A percentile compares a stretch with the other conserved stretches of the same genome.
Evolutionary conservation across 2,797 vertebrate genomes (phyloP).

Genomic region (Taenioides sp.): DNA sequence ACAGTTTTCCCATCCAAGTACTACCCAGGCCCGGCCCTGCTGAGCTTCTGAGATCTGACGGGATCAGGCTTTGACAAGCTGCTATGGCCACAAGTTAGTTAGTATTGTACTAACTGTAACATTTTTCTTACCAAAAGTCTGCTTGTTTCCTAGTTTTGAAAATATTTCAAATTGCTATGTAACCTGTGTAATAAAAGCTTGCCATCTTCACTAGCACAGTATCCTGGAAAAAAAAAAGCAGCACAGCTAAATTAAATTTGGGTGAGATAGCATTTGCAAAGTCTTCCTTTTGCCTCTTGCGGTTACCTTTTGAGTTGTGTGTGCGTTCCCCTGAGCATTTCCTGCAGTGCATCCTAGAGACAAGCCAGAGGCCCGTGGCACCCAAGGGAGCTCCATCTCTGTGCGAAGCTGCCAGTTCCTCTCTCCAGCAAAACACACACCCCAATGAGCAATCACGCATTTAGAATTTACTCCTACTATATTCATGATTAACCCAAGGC

Average conservation of each 20-base stretch:
- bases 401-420: constrained; percentile 15
- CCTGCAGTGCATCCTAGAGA: constrained; percentile 31
- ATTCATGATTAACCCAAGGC: constrained; percentile 3
- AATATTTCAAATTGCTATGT: neutral
- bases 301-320: constrained; percentile 11
- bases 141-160: neutral
- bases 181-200: neutral
- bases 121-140: neutral
- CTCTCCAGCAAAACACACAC: constrained; percentile 7
- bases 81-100: no score
- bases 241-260: constrained; percentile 6
- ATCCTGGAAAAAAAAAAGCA: neutral
- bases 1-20: no score
- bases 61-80: no score
- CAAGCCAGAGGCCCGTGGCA: constrained; percentile 28
- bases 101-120: no score
- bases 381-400: constrained; percentile 27
- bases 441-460: constrained; percentile 1
- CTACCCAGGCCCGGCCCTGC: no score
- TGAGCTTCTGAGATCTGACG: no score
- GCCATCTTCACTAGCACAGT: neutral
- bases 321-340: constrained; percentile 25
- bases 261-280: constrained; percentile 2
- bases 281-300: neutral
- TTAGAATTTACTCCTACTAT: neutral